These are phyloP conservation scores for Tapera naevia DNA, from an alignment of 2,797 vertebrate genomes.

Conservation along the genomic window DNA sequence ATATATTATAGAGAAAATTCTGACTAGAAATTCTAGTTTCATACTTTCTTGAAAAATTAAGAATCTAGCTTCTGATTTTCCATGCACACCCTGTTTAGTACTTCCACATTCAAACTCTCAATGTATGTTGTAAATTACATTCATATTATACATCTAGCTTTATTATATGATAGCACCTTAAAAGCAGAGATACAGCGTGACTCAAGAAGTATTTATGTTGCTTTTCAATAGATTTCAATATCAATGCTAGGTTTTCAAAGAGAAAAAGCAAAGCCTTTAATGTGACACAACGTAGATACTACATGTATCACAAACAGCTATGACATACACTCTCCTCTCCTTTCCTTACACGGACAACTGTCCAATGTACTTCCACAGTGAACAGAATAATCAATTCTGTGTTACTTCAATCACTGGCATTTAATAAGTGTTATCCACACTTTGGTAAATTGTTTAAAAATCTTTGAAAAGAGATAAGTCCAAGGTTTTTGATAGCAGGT, in stretches of 20 bases:
- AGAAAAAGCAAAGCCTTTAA: background rate
- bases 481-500: background rate
- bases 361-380: background rate
- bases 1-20: background rate
- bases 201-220: background rate
- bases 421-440: fast-evolving
- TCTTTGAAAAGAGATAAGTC: background rate
- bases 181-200: background rate
- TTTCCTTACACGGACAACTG: background rate
- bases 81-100: background rate
- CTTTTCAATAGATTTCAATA: background rate
- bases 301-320: background rate
- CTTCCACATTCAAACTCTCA: background rate
- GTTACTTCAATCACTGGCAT: background rate
- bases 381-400: background rate
- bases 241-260: background rate
- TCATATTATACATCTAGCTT: background rate
- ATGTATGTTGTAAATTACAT: background rate
- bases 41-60: background rate
- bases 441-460: background rate
- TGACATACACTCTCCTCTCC: background rate
- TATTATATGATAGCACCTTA: background rate
- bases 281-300: fast-evolving
- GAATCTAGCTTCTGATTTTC: background rate
- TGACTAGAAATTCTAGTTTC: background rate